phyloP scores from a whole-genome alignment of 2,888 invertebrate genomes.

The Theristus sp. region DNA sequence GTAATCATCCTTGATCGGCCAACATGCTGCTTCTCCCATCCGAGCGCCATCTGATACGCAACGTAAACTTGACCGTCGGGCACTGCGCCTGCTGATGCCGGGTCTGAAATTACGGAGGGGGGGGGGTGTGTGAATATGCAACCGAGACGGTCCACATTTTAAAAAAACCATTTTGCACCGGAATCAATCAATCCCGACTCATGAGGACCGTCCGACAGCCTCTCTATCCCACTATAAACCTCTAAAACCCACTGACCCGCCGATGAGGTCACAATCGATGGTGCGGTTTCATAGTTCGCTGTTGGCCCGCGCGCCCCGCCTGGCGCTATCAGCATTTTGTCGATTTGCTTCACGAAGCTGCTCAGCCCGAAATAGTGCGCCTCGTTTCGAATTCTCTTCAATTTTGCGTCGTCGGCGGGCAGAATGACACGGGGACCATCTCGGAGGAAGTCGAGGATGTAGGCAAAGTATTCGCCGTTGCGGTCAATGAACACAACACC shows the following conservation, averaged over 20 bases:
- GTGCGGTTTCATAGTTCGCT: too few relatives aligned
- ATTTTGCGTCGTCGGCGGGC: not conserved
- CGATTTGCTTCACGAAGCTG: not conserved
- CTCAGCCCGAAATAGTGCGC: not conserved
- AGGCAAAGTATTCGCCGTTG: not conserved
- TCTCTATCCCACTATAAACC: too few relatives aligned
- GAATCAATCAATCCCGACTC: too few relatives aligned
- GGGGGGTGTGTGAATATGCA: too few relatives aligned
- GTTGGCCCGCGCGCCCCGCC: not conserved
- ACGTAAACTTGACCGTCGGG: not conserved
- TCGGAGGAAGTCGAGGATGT: not conserved
- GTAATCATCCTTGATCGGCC: not conserved
- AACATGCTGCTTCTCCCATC: not conserved
- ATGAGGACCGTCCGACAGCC: too few relatives aligned
- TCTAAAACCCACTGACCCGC: too few relatives aligned
- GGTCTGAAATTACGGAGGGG: not conserved
- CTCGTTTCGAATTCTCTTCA: not conserved
- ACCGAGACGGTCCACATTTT: too few relatives aligned
- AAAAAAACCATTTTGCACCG: too few relatives aligned
- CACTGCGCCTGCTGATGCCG: not conserved
- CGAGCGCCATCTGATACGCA: not conserved
- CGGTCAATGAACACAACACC: not conserved
- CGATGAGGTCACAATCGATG: too few relatives aligned
- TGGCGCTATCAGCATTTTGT: not conserved
- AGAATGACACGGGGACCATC: not conserved